These are phyloP conservation scores for Etheostoma cragini DNA, from an alignment of 2,113 vertebrate species.

Conservation along the genomic window DNA sequence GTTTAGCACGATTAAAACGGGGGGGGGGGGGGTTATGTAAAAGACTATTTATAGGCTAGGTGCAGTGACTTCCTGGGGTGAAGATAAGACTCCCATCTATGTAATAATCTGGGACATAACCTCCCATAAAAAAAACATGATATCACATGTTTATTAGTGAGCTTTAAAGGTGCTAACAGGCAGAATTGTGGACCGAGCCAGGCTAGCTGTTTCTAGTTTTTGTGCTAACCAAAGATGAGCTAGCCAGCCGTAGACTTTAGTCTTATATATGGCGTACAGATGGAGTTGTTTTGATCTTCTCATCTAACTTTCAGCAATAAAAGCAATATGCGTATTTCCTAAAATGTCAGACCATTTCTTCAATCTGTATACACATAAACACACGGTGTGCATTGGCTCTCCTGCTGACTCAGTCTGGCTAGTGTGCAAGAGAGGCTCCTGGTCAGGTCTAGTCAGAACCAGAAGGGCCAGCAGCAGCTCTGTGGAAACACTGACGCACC, in stretches of 20 bases:
- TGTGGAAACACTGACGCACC: slow-evolving; percentile 81
- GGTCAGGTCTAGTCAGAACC: slow-evolving; percentile 48
- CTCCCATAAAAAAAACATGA: neutral
- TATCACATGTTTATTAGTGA: neutral
- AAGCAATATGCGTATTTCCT: neutral
- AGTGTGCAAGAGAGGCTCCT: slow-evolving; percentile 30
- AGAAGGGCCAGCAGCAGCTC: slow-evolving; percentile 50
- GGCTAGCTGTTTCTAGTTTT: neutral
- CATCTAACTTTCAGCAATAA: neutral
- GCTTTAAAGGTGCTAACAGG: neutral
- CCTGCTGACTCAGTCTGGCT: slow-evolving; percentile 41
- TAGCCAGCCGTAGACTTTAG: neutral
- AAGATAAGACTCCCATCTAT: neutral
- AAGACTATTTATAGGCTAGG: neutral
- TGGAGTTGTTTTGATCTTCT: neutral
- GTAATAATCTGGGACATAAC: neutral
- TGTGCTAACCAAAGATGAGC: slow-evolving; percentile 26
- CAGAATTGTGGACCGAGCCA: neutral
- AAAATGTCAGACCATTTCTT: slow-evolving; percentile 18
- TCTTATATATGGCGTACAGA: neutral
- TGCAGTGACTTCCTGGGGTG: neutral
- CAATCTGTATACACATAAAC: slow-evolving; percentile 15
- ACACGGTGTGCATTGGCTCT: neutral
- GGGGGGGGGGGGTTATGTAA: neutral
- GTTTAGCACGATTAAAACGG: slow-evolving; percentile 19